Conservation (phyloP, 2,888 invertebrate genomes). For the Oligia strigilis region DNA sequence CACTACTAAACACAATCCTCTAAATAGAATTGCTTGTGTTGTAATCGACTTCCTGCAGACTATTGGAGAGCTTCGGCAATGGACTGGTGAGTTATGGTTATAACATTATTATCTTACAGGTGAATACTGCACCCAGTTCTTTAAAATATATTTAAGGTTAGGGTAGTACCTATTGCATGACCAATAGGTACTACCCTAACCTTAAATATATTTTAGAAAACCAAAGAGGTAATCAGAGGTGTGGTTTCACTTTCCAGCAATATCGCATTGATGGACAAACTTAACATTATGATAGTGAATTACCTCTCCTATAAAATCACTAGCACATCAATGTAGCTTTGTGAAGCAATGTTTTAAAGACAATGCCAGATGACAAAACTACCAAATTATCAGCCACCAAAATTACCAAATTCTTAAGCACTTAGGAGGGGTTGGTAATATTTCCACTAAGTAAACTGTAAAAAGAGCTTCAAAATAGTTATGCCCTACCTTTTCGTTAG, state of each 20-base stretch:
- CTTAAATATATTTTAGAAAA: no score
- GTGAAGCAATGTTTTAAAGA: not conserved
- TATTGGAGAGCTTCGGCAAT: not conserved
- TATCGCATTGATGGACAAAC: not conserved
- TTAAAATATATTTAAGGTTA: not conserved
- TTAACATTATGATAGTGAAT: not conserved
- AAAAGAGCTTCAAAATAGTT: not conserved
- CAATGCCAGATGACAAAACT: not conserved
- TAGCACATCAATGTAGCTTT: not conserved
- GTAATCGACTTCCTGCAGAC: not conserved
- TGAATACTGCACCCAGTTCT: not conserved
- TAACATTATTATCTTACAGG: not conserved
- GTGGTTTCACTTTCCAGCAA: not conserved
- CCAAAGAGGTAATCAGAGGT: not conserved
- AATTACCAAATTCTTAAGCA: not conserved
- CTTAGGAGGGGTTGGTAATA: not conserved
- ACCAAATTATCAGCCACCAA: not conserved
- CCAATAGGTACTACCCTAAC: no score
- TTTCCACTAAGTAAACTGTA: not conserved
- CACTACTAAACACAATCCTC: not conserved
- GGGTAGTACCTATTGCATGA: not conserved
- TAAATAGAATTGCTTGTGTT: not conserved
- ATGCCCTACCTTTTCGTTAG: slow-evolving; percentile 92
- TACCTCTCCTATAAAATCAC: not conserved
- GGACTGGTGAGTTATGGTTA: not conserved